A percentile compares a stretch with the other conserved stretches of the same genome.
phyloP scores from a whole-genome alignment of 2,797 vertebrate genomes.

The Clarias fuscus region DNA sequence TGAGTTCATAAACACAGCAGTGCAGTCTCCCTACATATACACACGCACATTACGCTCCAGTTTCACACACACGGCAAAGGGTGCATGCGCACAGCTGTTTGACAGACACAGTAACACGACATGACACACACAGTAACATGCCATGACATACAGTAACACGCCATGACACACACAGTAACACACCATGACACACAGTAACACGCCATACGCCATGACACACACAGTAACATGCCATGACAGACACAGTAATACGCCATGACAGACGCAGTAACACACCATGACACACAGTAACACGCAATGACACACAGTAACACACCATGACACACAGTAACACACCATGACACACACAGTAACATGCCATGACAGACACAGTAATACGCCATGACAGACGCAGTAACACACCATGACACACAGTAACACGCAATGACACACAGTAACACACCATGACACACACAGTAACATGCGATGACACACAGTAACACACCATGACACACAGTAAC shows the following conservation, averaged over 20 bases:
- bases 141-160: too few relatives aligned
- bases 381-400: background rate
- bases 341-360: background rate
- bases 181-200: rapidly evolving
- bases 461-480: too few relatives aligned
- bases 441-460: too few relatives aligned
- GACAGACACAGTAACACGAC: too few relatives aligned
- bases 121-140: too few relatives aligned
- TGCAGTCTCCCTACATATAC: background rate
- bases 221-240: background rate
- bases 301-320: background rate
- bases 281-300: background rate
- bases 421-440: too few relatives aligned
- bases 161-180: background rate
- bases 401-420: too few relatives aligned
- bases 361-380: background rate
- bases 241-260: too few relatives aligned
- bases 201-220: too few relatives aligned
- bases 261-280: background rate
- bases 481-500: too few relatives aligned
- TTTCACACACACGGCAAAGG: background rate
- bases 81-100: background rate
- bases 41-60: slow-evolving; percentile 10
- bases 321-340: background rate
- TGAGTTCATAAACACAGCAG: slow-evolving; percentile 35